A percentile compares a stretch with the other conserved stretches of the same genome.
These are phyloP conservation scores for Zootoca vivipara DNA, from an alignment of 2,113 vertebrate species.

Conservation along the genomic window DNA sequence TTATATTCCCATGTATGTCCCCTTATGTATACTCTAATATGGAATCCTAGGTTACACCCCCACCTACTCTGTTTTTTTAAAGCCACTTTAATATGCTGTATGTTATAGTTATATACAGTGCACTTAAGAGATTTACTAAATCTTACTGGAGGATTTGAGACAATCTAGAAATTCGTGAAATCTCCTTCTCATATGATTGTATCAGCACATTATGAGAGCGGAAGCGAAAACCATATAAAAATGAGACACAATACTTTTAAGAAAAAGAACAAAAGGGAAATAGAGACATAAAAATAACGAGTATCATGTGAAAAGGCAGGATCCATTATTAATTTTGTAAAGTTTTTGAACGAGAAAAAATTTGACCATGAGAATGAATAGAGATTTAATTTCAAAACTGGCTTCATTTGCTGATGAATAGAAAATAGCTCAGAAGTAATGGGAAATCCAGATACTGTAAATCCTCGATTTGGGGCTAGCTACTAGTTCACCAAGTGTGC, in stretches of 20 bases:
- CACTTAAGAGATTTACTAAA: background rate
- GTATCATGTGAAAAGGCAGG: background rate
- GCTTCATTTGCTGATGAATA: background rate
- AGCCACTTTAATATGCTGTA: background rate
- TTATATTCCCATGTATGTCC: background rate
- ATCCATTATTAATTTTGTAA: background rate
- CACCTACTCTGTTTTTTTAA: background rate
- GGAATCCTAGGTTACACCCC: background rate
- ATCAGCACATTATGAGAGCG: background rate
- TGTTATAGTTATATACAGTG: background rate
- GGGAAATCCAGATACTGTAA: conserved; percentile 53
- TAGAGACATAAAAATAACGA: background rate
- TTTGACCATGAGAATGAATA: background rate
- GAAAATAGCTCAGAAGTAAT: background rate
- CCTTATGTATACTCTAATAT: background rate
- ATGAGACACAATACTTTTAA: background rate
- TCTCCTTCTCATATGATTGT: background rate
- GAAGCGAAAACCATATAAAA: background rate
- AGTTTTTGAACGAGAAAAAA: background rate
- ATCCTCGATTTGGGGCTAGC: conserved; percentile 61
- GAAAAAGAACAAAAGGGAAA: background rate
- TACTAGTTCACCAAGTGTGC: conserved; percentile 62
- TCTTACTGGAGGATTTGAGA: background rate
- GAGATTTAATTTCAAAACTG: background rate
- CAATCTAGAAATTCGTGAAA: background rate